Evolutionary conservation across 2,888 invertebrate species (phyloP).

Genomic region (Drosophila paracracens): DNA sequence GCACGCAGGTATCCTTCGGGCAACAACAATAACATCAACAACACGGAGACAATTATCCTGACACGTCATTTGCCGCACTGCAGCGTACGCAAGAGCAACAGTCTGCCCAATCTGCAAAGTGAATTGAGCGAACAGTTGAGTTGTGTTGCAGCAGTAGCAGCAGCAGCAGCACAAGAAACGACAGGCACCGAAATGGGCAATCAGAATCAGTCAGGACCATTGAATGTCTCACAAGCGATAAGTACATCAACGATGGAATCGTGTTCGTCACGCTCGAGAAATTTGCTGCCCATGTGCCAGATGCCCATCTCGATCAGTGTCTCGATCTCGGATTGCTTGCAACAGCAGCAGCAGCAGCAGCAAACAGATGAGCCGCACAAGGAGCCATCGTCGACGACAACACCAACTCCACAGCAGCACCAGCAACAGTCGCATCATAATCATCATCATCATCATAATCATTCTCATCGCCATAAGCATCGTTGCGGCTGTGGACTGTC

Average conservation of each 20-base stretch:
- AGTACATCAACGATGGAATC: conserved; percentile 89
- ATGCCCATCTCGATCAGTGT: conserved; percentile 84
- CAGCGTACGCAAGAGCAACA: conserved; percentile 90
- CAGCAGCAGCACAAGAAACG: conserved; percentile 36
- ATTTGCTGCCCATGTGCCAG: conserved; percentile 85
- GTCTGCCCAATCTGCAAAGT: conserved; percentile 90
- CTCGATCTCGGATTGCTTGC: conserved; percentile 78
- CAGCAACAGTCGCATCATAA: conserved; percentile 38
- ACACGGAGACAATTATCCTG: conserved; percentile 85
- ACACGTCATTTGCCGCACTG: conserved; percentile 86
- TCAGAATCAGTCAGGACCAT: conserved; percentile 45
- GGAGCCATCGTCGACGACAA: conserved; percentile 40
- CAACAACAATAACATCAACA: conserved; percentile 87
- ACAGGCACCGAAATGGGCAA: conserved; percentile 32
- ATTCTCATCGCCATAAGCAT: conserved; percentile 70
- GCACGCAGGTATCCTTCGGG: conserved; percentile 90
- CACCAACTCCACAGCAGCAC: conserved; percentile 50
- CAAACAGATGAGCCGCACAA: conserved; percentile 53
- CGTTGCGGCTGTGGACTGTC: conserved; percentile 71
- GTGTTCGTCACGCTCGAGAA: conserved; percentile 82
- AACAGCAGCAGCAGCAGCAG: conserved; percentile 55
- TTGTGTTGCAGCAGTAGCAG: conserved; percentile 53
- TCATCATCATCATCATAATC: conserved; percentile 53
- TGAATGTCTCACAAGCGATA: conserved; percentile 86
- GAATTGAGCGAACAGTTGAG: conserved; percentile 29